phyloP scores from a whole-genome alignment of 2,113 vertebrate species.

The Smithornis capensis region DNA sequence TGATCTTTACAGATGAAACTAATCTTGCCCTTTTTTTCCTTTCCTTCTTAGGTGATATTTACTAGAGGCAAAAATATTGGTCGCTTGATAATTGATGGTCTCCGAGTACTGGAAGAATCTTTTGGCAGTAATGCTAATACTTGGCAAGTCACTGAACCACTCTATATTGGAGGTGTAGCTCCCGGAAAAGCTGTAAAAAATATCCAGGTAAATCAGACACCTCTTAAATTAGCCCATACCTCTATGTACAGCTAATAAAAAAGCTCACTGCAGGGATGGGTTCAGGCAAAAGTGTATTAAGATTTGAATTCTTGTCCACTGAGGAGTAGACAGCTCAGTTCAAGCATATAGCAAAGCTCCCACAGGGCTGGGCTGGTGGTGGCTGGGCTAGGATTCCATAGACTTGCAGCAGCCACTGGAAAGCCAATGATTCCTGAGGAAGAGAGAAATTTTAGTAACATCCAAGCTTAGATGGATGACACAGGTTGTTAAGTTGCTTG shows the following conservation, averaged over 20 bases:
- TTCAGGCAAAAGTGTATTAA: background rate
- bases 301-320: background rate
- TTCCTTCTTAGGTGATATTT: constrained; percentile 82
- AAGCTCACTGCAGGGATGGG: background rate
- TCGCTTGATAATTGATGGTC: constrained; percentile 85
- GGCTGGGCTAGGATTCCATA: background rate
- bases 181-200: constrained; percentile 85
- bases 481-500: too few relatives aligned
- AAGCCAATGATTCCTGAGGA: background rate
- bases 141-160: constrained; percentile 81
- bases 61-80: constrained; percentile 80
- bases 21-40: background rate
- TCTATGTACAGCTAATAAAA: background rate
- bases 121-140: constrained; percentile 29
- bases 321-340: background rate
- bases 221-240: background rate
- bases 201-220: constrained; percentile 79
- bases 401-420: background rate
- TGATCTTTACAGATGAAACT: background rate
- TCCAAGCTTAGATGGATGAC: background rate
- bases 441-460: background rate
- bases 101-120: constrained; percentile 80
- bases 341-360: background rate
- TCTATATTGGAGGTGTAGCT: constrained; percentile 90
- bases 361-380: background rate